A percentile compares a stretch with the other conserved stretches of the same genome.
These are phyloP conservation scores for Scartelaos histophorus DNA, from an alignment of 2,113 vertebrate genomes.

Conservation along the genomic window DNA sequence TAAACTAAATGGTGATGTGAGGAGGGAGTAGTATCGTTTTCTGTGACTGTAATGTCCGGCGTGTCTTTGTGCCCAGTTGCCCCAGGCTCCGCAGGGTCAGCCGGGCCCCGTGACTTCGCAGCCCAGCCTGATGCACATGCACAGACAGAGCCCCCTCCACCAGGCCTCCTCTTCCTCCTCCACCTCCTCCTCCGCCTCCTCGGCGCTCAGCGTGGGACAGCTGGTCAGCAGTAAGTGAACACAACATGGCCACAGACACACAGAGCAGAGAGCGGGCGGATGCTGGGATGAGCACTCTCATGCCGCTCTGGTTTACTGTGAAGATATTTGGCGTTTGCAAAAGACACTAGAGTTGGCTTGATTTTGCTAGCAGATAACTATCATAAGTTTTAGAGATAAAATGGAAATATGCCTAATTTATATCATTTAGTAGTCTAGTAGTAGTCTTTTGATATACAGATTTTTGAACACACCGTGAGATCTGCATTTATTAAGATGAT, in stretches of 20 bases:
- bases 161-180: constrained; percentile 94
- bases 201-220: constrained; percentile 97
- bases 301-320: neutral
- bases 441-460: too few relatives aligned
- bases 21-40: constrained; percentile 8
- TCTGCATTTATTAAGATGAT: too few relatives aligned
- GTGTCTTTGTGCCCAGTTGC: constrained; percentile 78
- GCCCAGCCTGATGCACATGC: constrained; percentile 91
- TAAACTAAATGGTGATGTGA: constrained; percentile 30
- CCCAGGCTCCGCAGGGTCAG: constrained; percentile 86
- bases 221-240: constrained; percentile 98
- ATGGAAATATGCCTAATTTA: too few relatives aligned
- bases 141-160: constrained; percentile 90
- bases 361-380: neutral
- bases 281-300: neutral
- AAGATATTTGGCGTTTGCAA: neutral
- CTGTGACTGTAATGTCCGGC: constrained; percentile 27
- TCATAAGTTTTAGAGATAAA: too few relatives aligned
- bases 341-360: neutral
- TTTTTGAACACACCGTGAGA: too few relatives aligned
- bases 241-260: constrained; percentile 19
- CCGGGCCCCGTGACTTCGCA: constrained; percentile 86
- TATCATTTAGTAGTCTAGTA: too few relatives aligned
- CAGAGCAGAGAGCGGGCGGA: neutral
- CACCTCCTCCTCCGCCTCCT: constrained; percentile 90